A percentile compares a stretch with the other conserved stretches of the same genome.
Evolutionary conservation across 2,113 vertebrate species (phyloP).

Genomic region (Elachura formosa): DNA sequence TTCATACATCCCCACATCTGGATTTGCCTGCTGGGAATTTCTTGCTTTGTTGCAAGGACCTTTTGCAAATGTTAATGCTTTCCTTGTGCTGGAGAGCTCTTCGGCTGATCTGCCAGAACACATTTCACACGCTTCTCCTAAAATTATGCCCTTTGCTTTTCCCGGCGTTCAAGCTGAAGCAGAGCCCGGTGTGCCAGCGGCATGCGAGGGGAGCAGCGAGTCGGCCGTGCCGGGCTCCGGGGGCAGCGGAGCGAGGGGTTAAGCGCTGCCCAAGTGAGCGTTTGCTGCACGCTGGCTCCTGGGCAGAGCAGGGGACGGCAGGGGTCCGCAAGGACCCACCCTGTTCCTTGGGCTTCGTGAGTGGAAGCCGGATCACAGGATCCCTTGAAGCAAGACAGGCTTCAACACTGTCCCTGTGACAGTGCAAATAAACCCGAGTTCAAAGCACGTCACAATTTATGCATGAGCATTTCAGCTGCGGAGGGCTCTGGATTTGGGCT

Average conservation of each 20-base stretch:
- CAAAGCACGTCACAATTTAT: neutral
- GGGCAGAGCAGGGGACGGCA: neutral
- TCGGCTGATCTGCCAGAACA: slow-evolving; percentile 52
- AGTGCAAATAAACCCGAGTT: neutral
- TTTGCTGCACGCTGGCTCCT: neutral
- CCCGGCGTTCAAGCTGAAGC: neutral
- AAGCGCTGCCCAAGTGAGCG: neutral
- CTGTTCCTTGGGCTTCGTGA: neutral
- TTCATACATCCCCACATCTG: neutral
- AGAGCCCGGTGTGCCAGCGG: neutral
- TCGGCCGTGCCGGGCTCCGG: neutral
- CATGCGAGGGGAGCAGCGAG: neutral
- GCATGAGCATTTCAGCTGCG: accelerated
- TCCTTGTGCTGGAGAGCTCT: slow-evolving; percentile 40
- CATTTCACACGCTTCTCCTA: slow-evolving; percentile 65
- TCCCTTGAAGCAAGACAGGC: neutral
- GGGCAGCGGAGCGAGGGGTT: neutral
- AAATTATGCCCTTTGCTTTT: slow-evolving; percentile 56
- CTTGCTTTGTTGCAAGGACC: slow-evolving; percentile 37
- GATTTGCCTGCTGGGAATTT: slow-evolving; percentile 21
- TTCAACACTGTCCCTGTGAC: neutral
- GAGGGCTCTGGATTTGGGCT: neutral
- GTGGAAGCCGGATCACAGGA: neutral
- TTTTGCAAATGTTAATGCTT: slow-evolving; percentile 65
- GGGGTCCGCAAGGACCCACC: neutral